Evolutionary conservation across 2,113 vertebrate genomes (phyloP).

Genomic region (Pelmatolapia mariae): DNA sequence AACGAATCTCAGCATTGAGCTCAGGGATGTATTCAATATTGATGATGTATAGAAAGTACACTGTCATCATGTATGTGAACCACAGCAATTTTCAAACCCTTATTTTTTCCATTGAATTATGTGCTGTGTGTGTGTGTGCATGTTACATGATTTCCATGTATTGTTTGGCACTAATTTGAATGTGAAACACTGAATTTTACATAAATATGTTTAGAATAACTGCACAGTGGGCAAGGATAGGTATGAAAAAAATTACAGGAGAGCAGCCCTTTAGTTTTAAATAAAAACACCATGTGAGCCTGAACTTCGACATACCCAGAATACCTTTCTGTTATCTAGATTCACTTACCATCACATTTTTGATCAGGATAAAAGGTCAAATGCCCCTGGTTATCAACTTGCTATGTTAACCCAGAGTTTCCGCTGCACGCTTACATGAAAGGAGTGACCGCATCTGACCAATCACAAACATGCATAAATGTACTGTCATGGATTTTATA

Average conservation of each 20-base stretch:
- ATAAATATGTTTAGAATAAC: background rate
- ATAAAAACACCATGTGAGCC: background rate
- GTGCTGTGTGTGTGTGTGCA: background rate
- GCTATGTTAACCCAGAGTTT: background rate
- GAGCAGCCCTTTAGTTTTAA: background rate
- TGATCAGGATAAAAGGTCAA: background rate
- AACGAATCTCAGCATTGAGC: background rate
- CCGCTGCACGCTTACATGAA: background rate
- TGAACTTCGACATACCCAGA: background rate
- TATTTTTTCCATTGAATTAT: background rate
- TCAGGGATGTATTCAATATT: background rate
- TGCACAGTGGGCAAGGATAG: background rate
- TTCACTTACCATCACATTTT: background rate
- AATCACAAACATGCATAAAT: background rate
- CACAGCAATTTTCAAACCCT: background rate
- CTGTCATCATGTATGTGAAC: background rate
- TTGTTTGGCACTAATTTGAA: background rate
- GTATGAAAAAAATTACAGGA: background rate
- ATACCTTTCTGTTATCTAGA: background rate
- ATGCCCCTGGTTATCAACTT: background rate
- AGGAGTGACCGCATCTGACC: background rate
- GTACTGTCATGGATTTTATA: background rate
- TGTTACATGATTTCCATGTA: background rate
- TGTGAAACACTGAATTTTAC: background rate
- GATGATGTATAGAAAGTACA: background rate